Evolutionary conservation across 30 jellyfish, hydroid and myxozoan species (phyloP), one percentile per base, ranked within the genome.

Genomic region (Cassiopea andromeda): DNA sequence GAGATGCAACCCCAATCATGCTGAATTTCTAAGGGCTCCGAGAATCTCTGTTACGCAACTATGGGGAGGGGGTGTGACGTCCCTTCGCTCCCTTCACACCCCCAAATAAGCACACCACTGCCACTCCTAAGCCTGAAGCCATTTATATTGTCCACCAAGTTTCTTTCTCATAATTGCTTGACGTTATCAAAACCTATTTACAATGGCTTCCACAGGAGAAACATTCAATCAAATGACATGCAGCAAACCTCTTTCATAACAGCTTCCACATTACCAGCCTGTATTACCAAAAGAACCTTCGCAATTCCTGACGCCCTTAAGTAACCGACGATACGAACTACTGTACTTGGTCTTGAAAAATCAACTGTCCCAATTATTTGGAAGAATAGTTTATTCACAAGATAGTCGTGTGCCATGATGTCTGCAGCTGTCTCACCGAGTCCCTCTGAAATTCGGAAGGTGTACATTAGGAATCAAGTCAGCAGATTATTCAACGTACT

Each of bases 281-380:
- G 92, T 12, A 91, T 66, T 6, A 91, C 88, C 83, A 91, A 54
- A 1, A 91, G 75, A 1, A 91, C 97, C 60, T 70, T 85, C 1
- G 82, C 87, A 46, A 85, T 91, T 9, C 87, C 94, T 46, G 97
- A 84, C 2, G 78, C 92, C 64, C 84, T 61, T 4, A 91, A 87
- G 38, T 85, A 87, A 15, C 27, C 70, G 50, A 91, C 93, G 2
- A 87, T 87, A 43, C 71, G 80, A 8, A 57, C 87, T 2, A 91
- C 13, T 38, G 97, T 71, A 48, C 12, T 87, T 38, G 80, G 87
- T 47, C 68, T 70, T 48, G 89, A 58, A 70, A 81, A 84, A 80
- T 84, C 88, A 38, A 91, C 94, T 6, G 94, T 84, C 75, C 91
- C 97, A 71, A 91, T 85, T 6, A 91, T 78, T 67, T 85, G 97